Conservation (phyloP, 1,140 invertebrate species). For the Popillia japonica region DNA sequence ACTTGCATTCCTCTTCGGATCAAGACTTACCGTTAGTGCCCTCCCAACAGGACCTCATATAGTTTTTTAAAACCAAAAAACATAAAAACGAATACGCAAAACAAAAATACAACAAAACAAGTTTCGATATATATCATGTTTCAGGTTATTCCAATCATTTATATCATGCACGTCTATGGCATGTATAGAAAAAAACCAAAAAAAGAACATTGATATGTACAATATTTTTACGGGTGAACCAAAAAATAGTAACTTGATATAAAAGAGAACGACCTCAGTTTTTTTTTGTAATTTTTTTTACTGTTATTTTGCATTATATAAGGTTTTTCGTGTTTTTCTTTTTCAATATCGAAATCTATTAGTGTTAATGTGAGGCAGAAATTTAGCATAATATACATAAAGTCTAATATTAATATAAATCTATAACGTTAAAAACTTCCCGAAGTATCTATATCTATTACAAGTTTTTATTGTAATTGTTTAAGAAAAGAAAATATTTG, state of each 20-base stretch:
- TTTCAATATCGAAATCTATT: background rate
- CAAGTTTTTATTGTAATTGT: conserved; percentile 10
- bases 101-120: conserved; percentile 17
- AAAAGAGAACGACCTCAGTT: conserved; percentile 9
- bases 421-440: background rate
- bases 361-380: conserved; percentile 18
- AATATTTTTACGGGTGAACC: conserved; percentile 33
- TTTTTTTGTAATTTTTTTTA: conserved; percentile 12
- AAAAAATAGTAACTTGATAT: conserved; percentile 31
- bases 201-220: conserved; percentile 29
- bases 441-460: background rate
- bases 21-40: conserved; percentile 51
- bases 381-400: background rate
- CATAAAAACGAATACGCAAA: conserved; percentile 32
- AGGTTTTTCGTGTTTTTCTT: background rate
- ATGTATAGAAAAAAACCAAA: conserved; percentile 37
- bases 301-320: conserved; percentile 2
- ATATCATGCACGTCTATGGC: conserved; percentile 20
- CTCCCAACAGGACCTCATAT: conserved; percentile 44
- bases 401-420: conserved; percentile 9
- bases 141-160: conserved; percentile 36
- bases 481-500: conserved; percentile 4
- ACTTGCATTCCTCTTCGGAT: conserved; percentile 60
- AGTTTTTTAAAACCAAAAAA: conserved; percentile 41
- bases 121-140: conserved; percentile 33